phyloP scores from a whole-genome alignment of 1,140 invertebrate species.

The Formica exsecta region DNA sequence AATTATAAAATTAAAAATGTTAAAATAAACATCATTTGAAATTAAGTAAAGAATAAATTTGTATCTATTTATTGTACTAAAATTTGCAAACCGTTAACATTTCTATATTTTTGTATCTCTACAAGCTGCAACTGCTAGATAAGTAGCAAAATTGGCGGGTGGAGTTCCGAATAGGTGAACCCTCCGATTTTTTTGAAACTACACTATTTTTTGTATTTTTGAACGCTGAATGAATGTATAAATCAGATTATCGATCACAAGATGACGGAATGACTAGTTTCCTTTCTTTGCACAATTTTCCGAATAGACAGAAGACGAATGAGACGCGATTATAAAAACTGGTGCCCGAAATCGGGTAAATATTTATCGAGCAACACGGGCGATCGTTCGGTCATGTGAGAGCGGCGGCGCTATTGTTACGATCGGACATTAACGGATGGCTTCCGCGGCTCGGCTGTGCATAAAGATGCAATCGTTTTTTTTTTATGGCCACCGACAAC shows the following conservation, averaged over 20 bases:
- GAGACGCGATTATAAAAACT: slow-evolving; percentile 50
- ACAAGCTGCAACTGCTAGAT: slow-evolving; percentile 28
- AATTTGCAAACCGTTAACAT: background rate
- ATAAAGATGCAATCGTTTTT: slow-evolving; percentile 73
- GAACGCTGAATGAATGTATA: too few species aligned
- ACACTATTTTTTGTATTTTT: too few species aligned
- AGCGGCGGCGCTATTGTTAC: slow-evolving; percentile 76
- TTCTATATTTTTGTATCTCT: slow-evolving; percentile 46
- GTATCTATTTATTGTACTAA: background rate
- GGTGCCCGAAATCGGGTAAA: slow-evolving; percentile 64
- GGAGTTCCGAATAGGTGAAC: too few species aligned
- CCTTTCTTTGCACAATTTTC: background rate
- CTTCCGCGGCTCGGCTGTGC: slow-evolving; percentile 73
- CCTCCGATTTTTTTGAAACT: too few species aligned
- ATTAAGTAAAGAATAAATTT: slow-evolving; percentile 32
- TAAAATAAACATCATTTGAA: slow-evolving; percentile 18
- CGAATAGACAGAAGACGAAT: slow-evolving; percentile 28
- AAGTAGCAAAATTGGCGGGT: background rate
- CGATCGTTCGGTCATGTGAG: slow-evolving; percentile 67
- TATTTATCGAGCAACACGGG: slow-evolving; percentile 77
- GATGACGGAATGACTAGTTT: background rate
- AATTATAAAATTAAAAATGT: too few species aligned
- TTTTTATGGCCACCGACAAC: slow-evolving; percentile 40
- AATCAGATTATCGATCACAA: background rate
- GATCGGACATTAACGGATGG: slow-evolving; percentile 82